phyloP scores from a whole-genome alignment of 35 echinoderm and acorn worm genomes.

The Diadema setosum region DNA sequence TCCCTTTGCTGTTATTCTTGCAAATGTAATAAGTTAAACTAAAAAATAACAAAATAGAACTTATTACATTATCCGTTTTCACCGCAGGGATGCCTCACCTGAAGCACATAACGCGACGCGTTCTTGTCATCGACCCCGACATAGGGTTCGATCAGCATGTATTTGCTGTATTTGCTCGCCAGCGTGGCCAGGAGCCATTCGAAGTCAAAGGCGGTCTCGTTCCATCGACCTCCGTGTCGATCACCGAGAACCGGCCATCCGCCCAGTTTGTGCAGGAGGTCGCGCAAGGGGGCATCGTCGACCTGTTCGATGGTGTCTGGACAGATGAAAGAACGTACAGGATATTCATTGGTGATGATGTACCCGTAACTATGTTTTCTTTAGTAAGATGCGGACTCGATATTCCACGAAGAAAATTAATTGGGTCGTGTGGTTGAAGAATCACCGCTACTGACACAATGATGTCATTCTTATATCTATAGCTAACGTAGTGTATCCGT shows the following conservation, averaged over 20 bases:
- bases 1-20: background rate
- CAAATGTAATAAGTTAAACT: background rate
- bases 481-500: no score
- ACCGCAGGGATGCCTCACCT: background rate
- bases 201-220: slow-evolving; percentile 27
- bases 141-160: slow-evolving; percentile 1
- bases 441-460: no score
- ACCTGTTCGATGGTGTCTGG: slow-evolving; percentile 68
- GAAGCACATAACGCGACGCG: slow-evolving; percentile 31
- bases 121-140: slow-evolving; percentile 59
- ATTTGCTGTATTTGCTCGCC: background rate
- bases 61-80: background rate
- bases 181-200: slow-evolving; percentile 35
- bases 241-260: slow-evolving; percentile 82
- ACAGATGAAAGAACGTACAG: background rate
- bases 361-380: no score
- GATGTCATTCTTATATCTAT: no score
- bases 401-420: no score
- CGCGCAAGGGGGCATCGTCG: slow-evolving; percentile 43
- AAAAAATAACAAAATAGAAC: background rate
- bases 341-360: no score
- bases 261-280: slow-evolving; percentile 48
- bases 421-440: no score
- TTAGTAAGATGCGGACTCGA: no score
- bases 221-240: slow-evolving; percentile 60